phyloP scores from a whole-genome alignment of 2,797 vertebrate genomes.

The Synanceia verrucosa region DNA sequence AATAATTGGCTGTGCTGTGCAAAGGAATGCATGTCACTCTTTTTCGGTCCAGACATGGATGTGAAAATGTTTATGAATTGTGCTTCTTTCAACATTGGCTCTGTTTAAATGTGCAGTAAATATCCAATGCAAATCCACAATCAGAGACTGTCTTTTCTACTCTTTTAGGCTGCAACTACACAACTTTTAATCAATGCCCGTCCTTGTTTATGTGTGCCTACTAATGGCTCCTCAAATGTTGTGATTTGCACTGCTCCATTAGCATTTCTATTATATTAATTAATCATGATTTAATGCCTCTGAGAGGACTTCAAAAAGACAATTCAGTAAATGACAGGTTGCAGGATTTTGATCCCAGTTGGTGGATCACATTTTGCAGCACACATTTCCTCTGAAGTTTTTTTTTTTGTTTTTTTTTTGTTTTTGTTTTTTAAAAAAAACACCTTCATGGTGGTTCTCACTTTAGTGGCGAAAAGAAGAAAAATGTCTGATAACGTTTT shows the following conservation, averaged over 20 bases:
- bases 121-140: constrained; percentile 25
- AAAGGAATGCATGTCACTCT: constrained; percentile 66
- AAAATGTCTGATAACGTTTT: constrained; percentile 19
- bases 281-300: constrained; percentile 53
- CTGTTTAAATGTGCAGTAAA: constrained; percentile 31
- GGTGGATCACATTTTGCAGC: constrained; percentile 37
- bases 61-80: constrained; percentile 46
- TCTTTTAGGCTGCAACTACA: neutral
- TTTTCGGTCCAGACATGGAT: constrained; percentile 49
- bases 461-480: constrained; percentile 23
- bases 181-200: constrained; percentile 35
- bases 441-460: constrained; percentile 23
- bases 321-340: constrained; percentile 55
- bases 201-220: constrained; percentile 42
- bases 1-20: constrained; percentile 81
- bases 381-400: constrained; percentile 44
- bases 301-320: constrained; percentile 67
- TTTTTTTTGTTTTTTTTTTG: no score
- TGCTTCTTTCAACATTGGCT: constrained; percentile 34
- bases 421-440: no score
- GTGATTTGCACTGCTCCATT: constrained; percentile 55
- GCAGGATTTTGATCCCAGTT: constrained; percentile 61
- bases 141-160: constrained; percentile 16
- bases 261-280: constrained; percentile 68
- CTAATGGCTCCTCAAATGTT: constrained; percentile 24